These are phyloP conservation scores for Stegostoma tigrinum DNA, from an alignment of 2,113 vertebrate species.

Conservation along the genomic window DNA sequence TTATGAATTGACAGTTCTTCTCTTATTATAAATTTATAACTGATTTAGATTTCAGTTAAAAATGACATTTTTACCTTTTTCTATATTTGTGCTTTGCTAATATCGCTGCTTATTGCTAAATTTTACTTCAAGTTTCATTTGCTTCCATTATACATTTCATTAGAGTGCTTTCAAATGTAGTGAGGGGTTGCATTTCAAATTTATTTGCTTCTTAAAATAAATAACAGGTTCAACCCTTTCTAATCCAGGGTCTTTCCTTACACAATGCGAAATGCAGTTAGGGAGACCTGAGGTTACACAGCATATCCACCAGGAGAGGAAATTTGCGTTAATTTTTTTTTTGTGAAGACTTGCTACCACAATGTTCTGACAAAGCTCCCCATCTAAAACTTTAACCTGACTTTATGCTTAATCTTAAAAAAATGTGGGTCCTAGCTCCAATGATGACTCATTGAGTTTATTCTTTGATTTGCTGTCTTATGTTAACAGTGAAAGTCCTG, in stretches of 20 bases:
- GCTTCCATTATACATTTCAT: background rate
- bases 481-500: background rate
- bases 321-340: background rate
- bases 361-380: background rate
- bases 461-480: background rate
- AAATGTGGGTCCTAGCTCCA: background rate
- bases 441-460: background rate
- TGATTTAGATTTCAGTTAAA: background rate
- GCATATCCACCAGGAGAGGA: background rate
- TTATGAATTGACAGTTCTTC: constrained; percentile 7
- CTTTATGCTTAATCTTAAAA: background rate
- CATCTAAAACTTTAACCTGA: background rate
- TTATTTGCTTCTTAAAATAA: background rate
- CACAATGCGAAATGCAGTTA: background rate
- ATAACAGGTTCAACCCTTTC: background rate
- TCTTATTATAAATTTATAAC: background rate
- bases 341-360: background rate
- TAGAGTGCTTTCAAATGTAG: background rate
- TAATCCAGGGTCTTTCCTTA: background rate
- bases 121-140: background rate
- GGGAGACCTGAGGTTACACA: background rate
- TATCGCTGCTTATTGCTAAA: background rate
- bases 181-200: background rate
- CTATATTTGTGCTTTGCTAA: background rate
- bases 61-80: background rate